A percentile compares a stretch with the other conserved stretches of the same genome.
phyloP scores from a whole-genome alignment of 1,140 invertebrate genomes.

The Drosophila ogumai region DNA sequence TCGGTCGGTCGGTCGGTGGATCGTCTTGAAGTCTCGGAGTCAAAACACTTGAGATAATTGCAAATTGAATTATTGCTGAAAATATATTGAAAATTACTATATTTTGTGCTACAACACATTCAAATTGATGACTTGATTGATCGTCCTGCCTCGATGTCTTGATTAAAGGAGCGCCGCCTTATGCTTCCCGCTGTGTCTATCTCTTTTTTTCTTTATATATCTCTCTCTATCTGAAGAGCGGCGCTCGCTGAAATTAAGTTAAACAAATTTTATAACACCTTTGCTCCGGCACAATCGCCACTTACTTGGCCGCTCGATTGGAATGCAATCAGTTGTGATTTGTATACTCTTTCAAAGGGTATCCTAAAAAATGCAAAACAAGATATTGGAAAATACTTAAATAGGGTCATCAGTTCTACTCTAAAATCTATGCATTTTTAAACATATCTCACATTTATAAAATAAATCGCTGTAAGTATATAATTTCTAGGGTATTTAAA shows the following conservation, averaged over 20 bases:
- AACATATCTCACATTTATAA: background rate
- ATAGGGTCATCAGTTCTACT: background rate
- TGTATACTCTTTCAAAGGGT: background rate
- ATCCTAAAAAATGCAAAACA: background rate
- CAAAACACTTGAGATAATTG: constrained; percentile 82
- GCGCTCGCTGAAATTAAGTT: constrained; percentile 83
- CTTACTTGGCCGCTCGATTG: constrained; percentile 52
- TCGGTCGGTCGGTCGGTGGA: constrained; percentile 29
- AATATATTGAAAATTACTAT: constrained; percentile 83
- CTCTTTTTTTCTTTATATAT: background rate
- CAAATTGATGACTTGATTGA: constrained; percentile 84
- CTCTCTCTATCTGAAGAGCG: constrained; percentile 24
- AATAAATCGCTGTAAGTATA: background rate
- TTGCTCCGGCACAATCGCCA: constrained; percentile 73
- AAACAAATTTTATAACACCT: constrained; percentile 85
- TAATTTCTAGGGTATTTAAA: background rate
- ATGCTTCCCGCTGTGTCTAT: constrained; percentile 36
- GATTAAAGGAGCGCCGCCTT: constrained; percentile 75
- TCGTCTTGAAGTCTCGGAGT: constrained; percentile 55
- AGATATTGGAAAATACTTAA: no score
- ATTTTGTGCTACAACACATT: constrained; percentile 82
- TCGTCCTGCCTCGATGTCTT: constrained; percentile 66
- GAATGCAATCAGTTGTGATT: constrained; percentile 77
- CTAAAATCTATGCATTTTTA: background rate
- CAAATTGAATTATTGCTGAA: constrained; percentile 83